These are phyloP conservation scores for Stictonetta naevosa DNA, from an alignment of 2,113 vertebrate genomes.

Conservation along the genomic window DNA sequence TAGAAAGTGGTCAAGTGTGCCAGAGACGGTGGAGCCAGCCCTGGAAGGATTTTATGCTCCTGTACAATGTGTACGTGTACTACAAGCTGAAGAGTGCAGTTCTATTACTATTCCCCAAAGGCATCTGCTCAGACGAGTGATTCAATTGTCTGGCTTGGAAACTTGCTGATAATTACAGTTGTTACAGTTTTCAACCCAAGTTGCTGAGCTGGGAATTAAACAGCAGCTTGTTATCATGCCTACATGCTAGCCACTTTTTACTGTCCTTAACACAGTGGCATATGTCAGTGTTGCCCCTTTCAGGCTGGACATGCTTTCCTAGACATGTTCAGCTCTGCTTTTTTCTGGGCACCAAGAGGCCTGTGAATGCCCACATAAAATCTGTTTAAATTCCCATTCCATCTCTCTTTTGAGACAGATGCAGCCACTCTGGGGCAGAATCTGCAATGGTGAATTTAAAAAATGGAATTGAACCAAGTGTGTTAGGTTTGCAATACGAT, in stretches of 20 bases:
- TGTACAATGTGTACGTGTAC: not conserved
- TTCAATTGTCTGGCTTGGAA: conserved; percentile 34
- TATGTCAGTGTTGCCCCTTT: not conserved
- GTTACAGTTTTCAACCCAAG: conserved; percentile 43
- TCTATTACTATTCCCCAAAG: not conserved
- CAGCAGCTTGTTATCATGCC: conserved; percentile 20
- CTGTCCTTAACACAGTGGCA: not conserved
- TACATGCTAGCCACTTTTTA: not conserved
- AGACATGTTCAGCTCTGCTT: not conserved
- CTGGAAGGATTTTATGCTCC: not conserved
- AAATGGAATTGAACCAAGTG: conserved; percentile 36
- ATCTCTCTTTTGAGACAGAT: not conserved
- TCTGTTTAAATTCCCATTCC: not conserved
- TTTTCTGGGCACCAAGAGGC: not conserved
- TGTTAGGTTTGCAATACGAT: conserved; percentile 43
- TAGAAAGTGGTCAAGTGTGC: not conserved
- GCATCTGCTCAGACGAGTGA: conserved; percentile 4
- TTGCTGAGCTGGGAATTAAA: conserved; percentile 41
- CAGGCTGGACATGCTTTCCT: not conserved
- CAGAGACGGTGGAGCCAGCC: not conserved
- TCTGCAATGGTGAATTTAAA: conserved; percentile 19
- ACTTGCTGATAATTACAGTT: not conserved
- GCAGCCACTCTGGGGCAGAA: conserved; percentile 13
- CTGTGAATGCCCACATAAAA: not conserved
- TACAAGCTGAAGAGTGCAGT: not conserved